These are phyloP conservation scores for Capitulum mitella DNA, from an alignment of 2,888 invertebrate genomes.

Conservation along the genomic window DNA sequence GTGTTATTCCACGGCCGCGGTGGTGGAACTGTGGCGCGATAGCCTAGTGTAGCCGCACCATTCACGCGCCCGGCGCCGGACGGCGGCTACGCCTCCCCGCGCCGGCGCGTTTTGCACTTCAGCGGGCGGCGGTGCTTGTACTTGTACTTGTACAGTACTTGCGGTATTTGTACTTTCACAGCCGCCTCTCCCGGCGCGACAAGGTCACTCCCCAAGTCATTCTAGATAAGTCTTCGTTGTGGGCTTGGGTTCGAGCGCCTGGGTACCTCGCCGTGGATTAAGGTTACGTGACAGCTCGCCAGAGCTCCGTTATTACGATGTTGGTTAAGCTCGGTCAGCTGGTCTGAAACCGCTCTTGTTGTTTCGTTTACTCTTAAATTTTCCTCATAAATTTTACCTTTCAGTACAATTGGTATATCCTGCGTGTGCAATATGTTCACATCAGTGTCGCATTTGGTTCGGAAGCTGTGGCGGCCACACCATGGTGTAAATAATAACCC, in stretches of 20 bases:
- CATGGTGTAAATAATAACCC: background rate
- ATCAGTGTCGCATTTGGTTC: background rate
- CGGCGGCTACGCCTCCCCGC: background rate
- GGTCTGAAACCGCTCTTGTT: background rate
- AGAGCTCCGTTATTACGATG: background rate
- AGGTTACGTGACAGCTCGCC: background rate
- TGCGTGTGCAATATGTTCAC: background rate
- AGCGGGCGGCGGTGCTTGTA: too few species aligned
- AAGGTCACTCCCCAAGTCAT: background rate
- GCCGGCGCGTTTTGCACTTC: too few species aligned
- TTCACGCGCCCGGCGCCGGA: background rate
- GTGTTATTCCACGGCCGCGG: background rate
- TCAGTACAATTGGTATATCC: conserved; percentile 13
- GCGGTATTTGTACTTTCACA: too few species aligned
- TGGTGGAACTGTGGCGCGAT: background rate
- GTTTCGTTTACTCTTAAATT: background rate
- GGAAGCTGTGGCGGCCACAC: background rate
- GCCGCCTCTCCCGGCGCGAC: too few species aligned
- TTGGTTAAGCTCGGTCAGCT: background rate
- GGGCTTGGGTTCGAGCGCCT: background rate
- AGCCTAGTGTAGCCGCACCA: background rate
- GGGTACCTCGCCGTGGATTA: background rate
- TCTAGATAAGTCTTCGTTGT: background rate
- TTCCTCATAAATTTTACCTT: background rate
- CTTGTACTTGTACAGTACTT: too few species aligned